These are phyloP conservation scores for Microcebus lehilahytsara DNA, from an alignment of 2,113 vertebrate genomes.

Conservation along the genomic window DNA sequence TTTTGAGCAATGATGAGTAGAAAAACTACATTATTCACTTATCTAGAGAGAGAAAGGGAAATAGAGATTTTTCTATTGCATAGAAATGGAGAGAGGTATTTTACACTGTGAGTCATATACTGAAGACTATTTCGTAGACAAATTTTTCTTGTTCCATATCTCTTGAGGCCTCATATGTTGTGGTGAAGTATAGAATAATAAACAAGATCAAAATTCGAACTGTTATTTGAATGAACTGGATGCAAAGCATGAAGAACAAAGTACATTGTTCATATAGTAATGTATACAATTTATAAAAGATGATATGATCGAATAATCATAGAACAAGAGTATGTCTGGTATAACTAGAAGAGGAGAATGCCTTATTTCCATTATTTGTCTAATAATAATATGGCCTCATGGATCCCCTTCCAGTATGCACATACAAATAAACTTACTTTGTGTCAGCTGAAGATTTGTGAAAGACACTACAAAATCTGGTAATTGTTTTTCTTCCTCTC, in stretches of 20 bases:
- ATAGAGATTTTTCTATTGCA: neutral
- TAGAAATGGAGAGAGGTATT: neutral
- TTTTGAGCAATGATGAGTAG: neutral
- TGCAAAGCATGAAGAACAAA: neutral
- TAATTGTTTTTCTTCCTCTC: neutral
- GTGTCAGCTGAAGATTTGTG: neutral
- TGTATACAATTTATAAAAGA: neutral
- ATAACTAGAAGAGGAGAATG: neutral
- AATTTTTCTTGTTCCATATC: neutral
- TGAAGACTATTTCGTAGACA: neutral
- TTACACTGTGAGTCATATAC: neutral
- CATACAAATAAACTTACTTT: neutral
- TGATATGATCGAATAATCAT: neutral
- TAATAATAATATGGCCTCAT: neutral
- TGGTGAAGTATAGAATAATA: neutral
- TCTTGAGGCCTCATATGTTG: neutral
- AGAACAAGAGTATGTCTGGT: neutral
- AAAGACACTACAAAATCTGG: neutral
- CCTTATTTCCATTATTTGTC: neutral
- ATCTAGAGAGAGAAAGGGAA: neutral
- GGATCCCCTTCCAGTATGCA: accelerated
- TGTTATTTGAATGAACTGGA: neutral
- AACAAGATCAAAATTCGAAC: neutral
- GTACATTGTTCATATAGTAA: neutral
- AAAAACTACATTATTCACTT: neutral